Percentiles rank a stretch among this genome's conserved stretches.
These are phyloP conservation scores for Remorina albescens DNA, from an alignment of 2,797 vertebrate genomes.

Conservation along the genomic window DNA sequence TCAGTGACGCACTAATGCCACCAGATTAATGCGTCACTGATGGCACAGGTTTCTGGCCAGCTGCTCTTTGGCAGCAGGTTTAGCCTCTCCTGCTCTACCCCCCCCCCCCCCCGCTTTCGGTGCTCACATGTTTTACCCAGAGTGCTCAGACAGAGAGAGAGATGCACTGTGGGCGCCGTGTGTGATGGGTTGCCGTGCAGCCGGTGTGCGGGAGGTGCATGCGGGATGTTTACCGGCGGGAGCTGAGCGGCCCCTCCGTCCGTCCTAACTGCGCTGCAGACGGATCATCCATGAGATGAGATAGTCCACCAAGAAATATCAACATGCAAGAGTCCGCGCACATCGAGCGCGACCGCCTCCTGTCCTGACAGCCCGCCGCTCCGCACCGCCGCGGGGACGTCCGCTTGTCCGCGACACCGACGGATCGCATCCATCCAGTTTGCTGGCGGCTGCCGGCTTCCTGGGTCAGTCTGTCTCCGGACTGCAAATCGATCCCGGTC, in stretches of 20 bases:
- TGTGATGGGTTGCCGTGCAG: slow-evolving; percentile 36
- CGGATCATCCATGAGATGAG: slow-evolving; percentile 35
- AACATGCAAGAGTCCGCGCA: slow-evolving; percentile 47
- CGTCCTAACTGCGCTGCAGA: slow-evolving; percentile 10
- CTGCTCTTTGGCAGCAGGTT: slow-evolving; percentile 44
- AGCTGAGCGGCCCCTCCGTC: too few relatives aligned
- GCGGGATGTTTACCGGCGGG: slow-evolving; percentile 48
- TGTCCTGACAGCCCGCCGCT: slow-evolving; percentile 58
- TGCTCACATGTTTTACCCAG: slow-evolving; percentile 37
- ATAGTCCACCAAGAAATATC: background rate
- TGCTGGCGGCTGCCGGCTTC: too few relatives aligned
- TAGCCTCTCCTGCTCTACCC: slow-evolving; percentile 16
- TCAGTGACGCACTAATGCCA: slow-evolving; percentile 61
- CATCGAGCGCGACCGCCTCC: slow-evolving; percentile 38
- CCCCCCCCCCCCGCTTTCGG: slow-evolving; percentile 32
- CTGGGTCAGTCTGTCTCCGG: slow-evolving; percentile 12
- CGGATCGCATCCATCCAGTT: slow-evolving; percentile 42
- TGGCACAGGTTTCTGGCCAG: slow-evolving; percentile 41
- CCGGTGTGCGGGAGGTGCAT: slow-evolving; percentile 49
- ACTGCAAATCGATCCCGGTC: slow-evolving; percentile 13
- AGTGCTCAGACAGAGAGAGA: slow-evolving; percentile 20
- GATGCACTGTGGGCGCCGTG: slow-evolving; percentile 8
- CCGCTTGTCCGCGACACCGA: slow-evolving; percentile 43
- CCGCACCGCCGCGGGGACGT: slow-evolving; percentile 48
- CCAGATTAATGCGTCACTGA: slow-evolving; percentile 61